Percentiles rank a stretch among this genome's conserved stretches.
Evolutionary conservation across 2,888 invertebrate genomes (phyloP).

Genomic region (Rhogogaster chlorosoma): DNA sequence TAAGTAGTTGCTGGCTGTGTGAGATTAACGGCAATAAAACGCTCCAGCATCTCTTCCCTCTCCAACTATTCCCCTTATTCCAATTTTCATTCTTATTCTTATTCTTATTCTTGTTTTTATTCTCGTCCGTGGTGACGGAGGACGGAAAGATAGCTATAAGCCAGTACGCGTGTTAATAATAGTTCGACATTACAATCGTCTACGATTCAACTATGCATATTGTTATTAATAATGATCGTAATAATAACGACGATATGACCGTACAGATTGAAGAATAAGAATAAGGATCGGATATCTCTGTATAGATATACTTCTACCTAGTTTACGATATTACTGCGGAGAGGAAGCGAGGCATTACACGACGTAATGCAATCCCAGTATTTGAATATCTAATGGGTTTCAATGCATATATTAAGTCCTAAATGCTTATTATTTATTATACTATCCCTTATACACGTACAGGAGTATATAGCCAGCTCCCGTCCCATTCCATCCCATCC

Average conservation of each 20-base stretch:
- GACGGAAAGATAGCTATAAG: background rate
- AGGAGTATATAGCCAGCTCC: background rate
- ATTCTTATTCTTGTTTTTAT: background rate
- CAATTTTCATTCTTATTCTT: background rate
- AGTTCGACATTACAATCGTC: background rate
- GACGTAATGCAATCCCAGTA: conserved; percentile 72
- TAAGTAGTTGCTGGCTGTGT: background rate
- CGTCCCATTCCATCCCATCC: too few species aligned
- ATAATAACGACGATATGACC: conserved; percentile 64
- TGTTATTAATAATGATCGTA: conserved; percentile 61
- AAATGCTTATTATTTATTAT: conserved; percentile 67
- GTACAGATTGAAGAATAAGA: conserved; percentile 58
- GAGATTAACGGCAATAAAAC: background rate
- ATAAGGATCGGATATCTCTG: conserved; percentile 53
- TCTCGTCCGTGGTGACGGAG: background rate
- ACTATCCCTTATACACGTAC: background rate
- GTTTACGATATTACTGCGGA: background rate
- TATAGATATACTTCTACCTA: conserved; percentile 1
- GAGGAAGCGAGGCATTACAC: conserved; percentile 46
- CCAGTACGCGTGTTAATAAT: background rate
- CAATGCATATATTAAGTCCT: conserved; percentile 74
- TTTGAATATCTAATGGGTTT: conserved; percentile 75
- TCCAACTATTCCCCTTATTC: background rate
- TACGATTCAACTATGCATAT: background rate
- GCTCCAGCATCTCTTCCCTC: background rate